Evolutionary conservation across 2,888 invertebrate species (phyloP), one percentile per base, ranked within the genome.

Genomic region (Acrobasis repandana): DNA sequence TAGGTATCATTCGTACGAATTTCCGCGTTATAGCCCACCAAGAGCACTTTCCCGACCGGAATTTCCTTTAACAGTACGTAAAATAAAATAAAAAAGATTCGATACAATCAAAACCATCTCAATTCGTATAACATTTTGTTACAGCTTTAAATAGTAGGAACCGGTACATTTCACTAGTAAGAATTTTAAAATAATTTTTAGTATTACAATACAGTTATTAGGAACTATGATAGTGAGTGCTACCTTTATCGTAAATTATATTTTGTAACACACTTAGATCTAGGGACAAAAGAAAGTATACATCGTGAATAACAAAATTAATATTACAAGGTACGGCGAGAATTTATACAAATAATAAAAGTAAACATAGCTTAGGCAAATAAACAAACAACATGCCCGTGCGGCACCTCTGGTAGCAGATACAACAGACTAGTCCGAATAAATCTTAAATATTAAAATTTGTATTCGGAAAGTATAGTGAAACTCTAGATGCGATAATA

Each of bases 401-500:
- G 85, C 88, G 87, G 86, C 90, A 83, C 81, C 84, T 85, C 84
- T 82, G 81, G 86, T 81, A 86, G 89, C 90, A 81, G 85, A 85
- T 80, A 89, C 90, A 90, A 91, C 91, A 91, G 91, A 90, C 89
- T 88, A 85, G 85, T 88, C 90, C 92, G 91, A 91, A 90, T 90
- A 74, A 91, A 90, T 90, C 90, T 92, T 92, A 92, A 90, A 91
- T 90, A 90, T 90, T 91, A 91, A 90, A 91, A 91, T 90, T 90
- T 90, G 91, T 91, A 86, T 92, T 91, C 90, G 91, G 92, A 90
- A 91, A 92, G 90, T 90, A 91, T 89, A 90, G 88, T 90, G 90
- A 92, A 91, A 91, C 90, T 90, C 89, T 92, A 92, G 90, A 91
- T 90, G 92, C 91, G 90, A 88, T 89, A 90, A 91, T 91, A 92